phyloP scores from a whole-genome alignment of 2,797 vertebrate genomes.

The Anguilla obscura region DNA sequence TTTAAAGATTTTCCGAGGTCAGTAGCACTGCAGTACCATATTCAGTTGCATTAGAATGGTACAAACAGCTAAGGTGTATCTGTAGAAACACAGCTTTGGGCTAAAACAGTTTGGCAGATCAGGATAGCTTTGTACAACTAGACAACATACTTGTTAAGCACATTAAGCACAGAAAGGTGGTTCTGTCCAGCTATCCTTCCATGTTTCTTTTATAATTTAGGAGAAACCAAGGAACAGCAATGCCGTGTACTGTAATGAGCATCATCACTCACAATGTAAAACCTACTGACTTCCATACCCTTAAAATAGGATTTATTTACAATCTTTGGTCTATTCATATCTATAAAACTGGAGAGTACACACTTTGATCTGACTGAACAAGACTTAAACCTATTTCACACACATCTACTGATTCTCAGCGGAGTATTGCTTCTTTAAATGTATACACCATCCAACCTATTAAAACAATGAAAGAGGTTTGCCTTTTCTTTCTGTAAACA shows the following conservation, averaged over 20 bases:
- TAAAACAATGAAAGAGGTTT: slow-evolving; percentile 61
- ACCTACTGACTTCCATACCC: slow-evolving; percentile 55
- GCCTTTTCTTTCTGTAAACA: slow-evolving; percentile 43
- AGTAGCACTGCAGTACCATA: background rate
- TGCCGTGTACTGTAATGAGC: background rate
- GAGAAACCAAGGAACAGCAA: background rate
- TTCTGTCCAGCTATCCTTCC: background rate
- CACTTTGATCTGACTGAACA: background rate
- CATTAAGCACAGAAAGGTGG: background rate
- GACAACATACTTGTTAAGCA: background rate
- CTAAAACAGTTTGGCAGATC: background rate
- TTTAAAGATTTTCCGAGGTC: background rate
- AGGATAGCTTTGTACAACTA: background rate
- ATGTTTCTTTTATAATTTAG: background rate
- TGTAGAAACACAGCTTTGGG: background rate
- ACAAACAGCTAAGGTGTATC: slow-evolving; percentile 2
- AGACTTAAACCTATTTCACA: background rate
- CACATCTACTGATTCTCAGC: too few relatives aligned
- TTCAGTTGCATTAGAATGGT: background rate
- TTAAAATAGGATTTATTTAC: slow-evolving; percentile 61
- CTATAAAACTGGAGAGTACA: slow-evolving; percentile 20
- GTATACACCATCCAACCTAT: slow-evolving; percentile 43
- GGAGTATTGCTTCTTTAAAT: slow-evolving; percentile 16
- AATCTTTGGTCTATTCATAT: slow-evolving; percentile 63
- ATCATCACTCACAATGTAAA: slow-evolving; percentile 40